A percentile compares a stretch with the other conserved stretches of the same genome.
Evolutionary conservation across 2,797 vertebrate genomes (phyloP).

Genomic region (Triplophysa bombifrons): DNA sequence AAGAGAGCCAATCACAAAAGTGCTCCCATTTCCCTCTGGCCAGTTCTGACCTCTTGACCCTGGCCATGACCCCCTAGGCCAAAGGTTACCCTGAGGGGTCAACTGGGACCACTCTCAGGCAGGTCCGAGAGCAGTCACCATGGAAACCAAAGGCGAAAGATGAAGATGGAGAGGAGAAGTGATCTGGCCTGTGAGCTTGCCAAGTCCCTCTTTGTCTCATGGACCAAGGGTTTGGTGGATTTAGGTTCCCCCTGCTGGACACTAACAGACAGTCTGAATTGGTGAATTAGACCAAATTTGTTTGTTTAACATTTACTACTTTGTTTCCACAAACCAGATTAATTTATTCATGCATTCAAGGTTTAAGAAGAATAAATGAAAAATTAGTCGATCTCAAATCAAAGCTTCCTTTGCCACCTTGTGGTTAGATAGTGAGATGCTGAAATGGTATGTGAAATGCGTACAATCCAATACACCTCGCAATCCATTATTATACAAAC

Average conservation of each 20-base stretch:
- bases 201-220: conserved; percentile 43
- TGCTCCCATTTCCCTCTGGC: conserved; percentile 75
- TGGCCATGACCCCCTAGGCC: conserved; percentile 77
- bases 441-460: background rate
- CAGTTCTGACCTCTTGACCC: conserved; percentile 77
- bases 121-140: conserved; percentile 71
- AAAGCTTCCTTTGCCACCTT: conserved; percentile 73
- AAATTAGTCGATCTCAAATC: background rate
- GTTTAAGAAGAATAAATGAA: background rate
- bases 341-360: background rate
- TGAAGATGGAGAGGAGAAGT: conserved; percentile 49
- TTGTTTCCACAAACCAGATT: background rate
- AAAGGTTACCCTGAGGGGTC: conserved; percentile 74
- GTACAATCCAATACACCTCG: background rate
- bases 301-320: background rate
- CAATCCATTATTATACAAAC: background rate
- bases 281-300: background rate
- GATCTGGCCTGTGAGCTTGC: conserved; percentile 50
- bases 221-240: conserved; percentile 8
- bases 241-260: conserved; percentile 46
- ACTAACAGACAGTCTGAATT: background rate
- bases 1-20: conserved; percentile 75
- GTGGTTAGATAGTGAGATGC: conserved; percentile 56
- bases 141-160: conserved; percentile 69
- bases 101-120: conserved; percentile 68